Evolutionary conservation across 1,140 invertebrate species (phyloP), one percentile per base, ranked within the genome.

Genomic region (Ostrea denselamellosa): DNA sequence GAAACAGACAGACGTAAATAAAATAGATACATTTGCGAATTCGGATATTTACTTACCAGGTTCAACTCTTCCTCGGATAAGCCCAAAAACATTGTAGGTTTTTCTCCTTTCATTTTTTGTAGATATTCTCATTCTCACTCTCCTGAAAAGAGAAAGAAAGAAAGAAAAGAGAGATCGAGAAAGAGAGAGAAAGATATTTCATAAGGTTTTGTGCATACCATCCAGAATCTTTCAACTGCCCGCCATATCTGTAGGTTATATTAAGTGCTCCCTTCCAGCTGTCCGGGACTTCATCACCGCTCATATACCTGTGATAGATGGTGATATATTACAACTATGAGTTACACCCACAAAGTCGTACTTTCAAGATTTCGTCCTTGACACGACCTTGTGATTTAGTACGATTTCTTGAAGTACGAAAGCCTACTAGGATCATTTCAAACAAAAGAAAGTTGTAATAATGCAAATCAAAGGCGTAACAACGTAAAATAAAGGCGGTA

Each of bases 41-140:
- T 44, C 34, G 34, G 34, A 44, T 62, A 62, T 17, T 62, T 0
- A n/a, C 83, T 53, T 82, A 95, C 94, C 95, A 65, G 95, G 95
- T 88, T 96, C 95, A 8, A 95, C 92, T 9, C 88, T 87, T 9
- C 95, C 95, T 56, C 91, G 91, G 12, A 96, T 94, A 56, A 93
- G 91, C 7, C 95, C 95, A 77, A 96, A 93, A 12, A 95, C 95
- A 90, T 96, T 96, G 68, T 94, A 93, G n/a, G 93, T 95, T 44
- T 92, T 92, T 51, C 87, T 87, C 53, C 65, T 89, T 44, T 85
- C 56, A 85, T 90, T 91, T n/a, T 85, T 71, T 8, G 90, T 93
- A 10, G 90, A 91, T 9, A 93, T 90, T 54, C 91, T 88, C 86
- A 93, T 87, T 22, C 90, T 71, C 2, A 93, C 65, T 51, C 86